Evolutionary conservation across 1,140 invertebrate genomes (phyloP), one percentile per base, ranked within the genome.

Genomic region (Ladona fulva): DNA sequence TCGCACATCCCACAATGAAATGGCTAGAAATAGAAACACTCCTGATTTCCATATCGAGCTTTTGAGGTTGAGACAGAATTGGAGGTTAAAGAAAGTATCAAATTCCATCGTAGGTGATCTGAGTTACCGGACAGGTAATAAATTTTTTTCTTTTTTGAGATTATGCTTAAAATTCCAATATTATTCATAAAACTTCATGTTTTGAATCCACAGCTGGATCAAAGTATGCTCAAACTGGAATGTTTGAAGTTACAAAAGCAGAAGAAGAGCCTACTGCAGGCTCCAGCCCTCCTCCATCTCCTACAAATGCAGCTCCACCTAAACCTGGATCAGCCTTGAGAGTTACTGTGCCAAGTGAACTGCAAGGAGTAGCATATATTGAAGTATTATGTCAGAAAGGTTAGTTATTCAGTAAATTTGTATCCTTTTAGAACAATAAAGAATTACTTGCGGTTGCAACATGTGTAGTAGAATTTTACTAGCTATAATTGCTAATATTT

Each of bases 171-270:
- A 37, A 37, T 37, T 37, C 1, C 8, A 8, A 37, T 37, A 37
- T 5, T 37, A 37, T 8, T 37, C 1, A 5, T 8, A 37, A 37
- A 37, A 1, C 29, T 37, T 37, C n/a, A n/a, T n/a, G n/a, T 37
- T 37, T 37, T 37, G 8, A 5, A 37, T 25, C 37, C 14, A 22
- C 79, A 85, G 88, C 86, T 81, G 96, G 96, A 1, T 97, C 95
- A 0, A 94, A 96, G 82, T 98, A 95, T 84, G 91, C 90, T 78
- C 96, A 98, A 86, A 93, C 93, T 77, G 96, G 97, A 59, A 94
- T 95, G 80, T 98, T 99, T 89, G 97, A 99, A 89, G 97, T 99
- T 0, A 94, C 92, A 1, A 98, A 98, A 87, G 95, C 95, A 8
- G 95, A 96, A 80, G 84, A 86, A 24, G 93, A 94, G 77, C 93